A percentile compares a stretch with the other conserved stretches of the same genome.
These are phyloP conservation scores for Diadegma fenestrale DNA, from an alignment of 2,888 invertebrate genomes.

Conservation along the genomic window DNA sequence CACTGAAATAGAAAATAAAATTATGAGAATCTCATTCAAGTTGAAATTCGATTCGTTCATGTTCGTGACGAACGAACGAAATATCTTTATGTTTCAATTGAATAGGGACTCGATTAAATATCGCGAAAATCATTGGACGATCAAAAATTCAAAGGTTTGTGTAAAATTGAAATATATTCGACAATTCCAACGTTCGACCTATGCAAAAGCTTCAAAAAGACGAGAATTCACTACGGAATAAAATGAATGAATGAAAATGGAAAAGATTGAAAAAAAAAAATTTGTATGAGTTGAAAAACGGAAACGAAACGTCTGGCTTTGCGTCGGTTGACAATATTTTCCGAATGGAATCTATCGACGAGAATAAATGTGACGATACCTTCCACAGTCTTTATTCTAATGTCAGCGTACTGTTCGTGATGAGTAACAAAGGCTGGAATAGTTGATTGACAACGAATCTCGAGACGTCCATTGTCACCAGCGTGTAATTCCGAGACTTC, in stretches of 20 bases:
- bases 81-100: neutral
- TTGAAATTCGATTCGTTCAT: neutral
- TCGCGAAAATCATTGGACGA: neutral
- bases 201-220: neutral
- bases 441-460: slow-evolving; percentile 91
- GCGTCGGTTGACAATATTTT: neutral
- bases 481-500: slow-evolving; percentile 90
- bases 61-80: neutral
- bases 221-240: neutral
- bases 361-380: slow-evolving; percentile 85
- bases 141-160: neutral
- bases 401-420: slow-evolving; percentile 91
- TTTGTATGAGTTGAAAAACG: neutral
- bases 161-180: neutral
- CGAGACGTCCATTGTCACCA: slow-evolving; percentile 89
- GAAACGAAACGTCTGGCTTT: neutral
- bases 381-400: slow-evolving; percentile 90
- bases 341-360: neutral
- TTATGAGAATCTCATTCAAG: neutral
- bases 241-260: neutral
- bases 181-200: neutral
- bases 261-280: neutral
- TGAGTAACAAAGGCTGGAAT: slow-evolving; percentile 91
- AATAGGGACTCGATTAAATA: neutral
- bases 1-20: slow-evolving; percentile 72